Evolutionary conservation across 2,888 invertebrate species (phyloP).

Genomic region (Hofmannophila pseudospretella): DNA sequence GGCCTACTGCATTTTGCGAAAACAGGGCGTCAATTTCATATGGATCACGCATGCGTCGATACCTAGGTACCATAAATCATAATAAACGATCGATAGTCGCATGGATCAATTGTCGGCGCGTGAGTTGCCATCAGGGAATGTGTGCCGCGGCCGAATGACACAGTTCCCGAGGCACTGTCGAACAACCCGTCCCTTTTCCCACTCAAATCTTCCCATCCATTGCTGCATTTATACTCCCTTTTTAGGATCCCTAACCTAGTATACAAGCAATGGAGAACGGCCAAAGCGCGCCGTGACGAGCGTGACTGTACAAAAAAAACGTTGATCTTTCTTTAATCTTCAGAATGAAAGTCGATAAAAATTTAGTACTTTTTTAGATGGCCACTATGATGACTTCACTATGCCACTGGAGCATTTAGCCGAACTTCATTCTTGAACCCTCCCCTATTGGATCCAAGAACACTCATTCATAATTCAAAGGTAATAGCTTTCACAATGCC

Average conservation of each 20-base stretch:
- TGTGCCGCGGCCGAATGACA: constrained; percentile 72
- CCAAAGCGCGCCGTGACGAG: neutral
- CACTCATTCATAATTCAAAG: no score
- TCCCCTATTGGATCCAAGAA: no score
- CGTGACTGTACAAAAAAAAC: constrained; percentile 9
- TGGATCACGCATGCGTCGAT: constrained; percentile 5
- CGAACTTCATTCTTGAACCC: no score
- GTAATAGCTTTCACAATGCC: no score
- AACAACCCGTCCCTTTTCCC: constrained; percentile 50
- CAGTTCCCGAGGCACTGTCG: constrained; percentile 51
- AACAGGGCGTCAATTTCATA: constrained; percentile 6
- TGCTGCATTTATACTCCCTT: neutral
- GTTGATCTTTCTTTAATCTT: constrained; percentile 1
- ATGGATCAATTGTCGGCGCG: constrained; percentile 42
- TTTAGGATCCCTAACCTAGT: neutral
- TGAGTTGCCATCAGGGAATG: constrained; percentile 37
- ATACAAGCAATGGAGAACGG: constrained; percentile 4
- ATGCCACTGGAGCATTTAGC: no score
- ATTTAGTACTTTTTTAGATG: neutral
- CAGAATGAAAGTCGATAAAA: constrained; percentile 11
- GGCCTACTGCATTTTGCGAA: neutral
- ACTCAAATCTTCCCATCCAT: neutral
- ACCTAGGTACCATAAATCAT: constrained; percentile 8
- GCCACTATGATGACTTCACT: no score
- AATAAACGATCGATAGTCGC: constrained; percentile 28